Base-by-base conservation (phyloP, 2,113 vertebrate genomes). In the Syngnathoides biaculeatus region DNA sequence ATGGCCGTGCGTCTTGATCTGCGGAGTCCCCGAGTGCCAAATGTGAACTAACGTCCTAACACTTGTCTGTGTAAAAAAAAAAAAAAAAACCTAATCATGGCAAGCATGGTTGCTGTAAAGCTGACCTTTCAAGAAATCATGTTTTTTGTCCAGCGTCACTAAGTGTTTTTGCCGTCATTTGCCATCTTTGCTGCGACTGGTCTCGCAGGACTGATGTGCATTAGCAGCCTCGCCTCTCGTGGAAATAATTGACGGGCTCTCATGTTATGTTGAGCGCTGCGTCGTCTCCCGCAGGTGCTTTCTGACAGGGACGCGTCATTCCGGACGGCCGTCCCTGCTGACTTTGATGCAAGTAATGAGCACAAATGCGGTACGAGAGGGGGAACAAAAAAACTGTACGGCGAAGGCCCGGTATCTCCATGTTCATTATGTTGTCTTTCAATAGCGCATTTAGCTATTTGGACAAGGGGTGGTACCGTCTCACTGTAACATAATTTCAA, bases 121-220 rank as follows among this genome's bases (percentile, higher is more conserved):
- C 8, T 50, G 57, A 78, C 50, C 62, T 60, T 77, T 63, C 69
- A 35, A 35, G 0, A 27, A 52, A 30, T 68, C 40, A 52, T 43
- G 57, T 13, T 17, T 35, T 19, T 50, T 53, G 69, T 24, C 50
- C 30, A 68, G 63, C 52, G 73, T 76, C 57, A 17, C n/a, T 42
- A 75, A 77, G 71, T 69, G 67, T 73, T 85, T 71, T 76, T 76
- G 43, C 27, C 64, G 57, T 12, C 7, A 1, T 78, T 68, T 58
- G 68, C 55, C 59, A 55, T 70, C 68, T 81, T 79, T 68, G 59
- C 52, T 38, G 60, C 5, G 45, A 30, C 20, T 26, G 26, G 62
- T 82, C 80, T 79, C 77, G 20, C 40, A 70, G 79, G 80, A 82
- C 71, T 81, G 86, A 73, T 83, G 78, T 88, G 81, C 87, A 83